phyloP scores from a whole-genome alignment of 2,113 vertebrate species.

The Petaurus breviceps region DNA sequence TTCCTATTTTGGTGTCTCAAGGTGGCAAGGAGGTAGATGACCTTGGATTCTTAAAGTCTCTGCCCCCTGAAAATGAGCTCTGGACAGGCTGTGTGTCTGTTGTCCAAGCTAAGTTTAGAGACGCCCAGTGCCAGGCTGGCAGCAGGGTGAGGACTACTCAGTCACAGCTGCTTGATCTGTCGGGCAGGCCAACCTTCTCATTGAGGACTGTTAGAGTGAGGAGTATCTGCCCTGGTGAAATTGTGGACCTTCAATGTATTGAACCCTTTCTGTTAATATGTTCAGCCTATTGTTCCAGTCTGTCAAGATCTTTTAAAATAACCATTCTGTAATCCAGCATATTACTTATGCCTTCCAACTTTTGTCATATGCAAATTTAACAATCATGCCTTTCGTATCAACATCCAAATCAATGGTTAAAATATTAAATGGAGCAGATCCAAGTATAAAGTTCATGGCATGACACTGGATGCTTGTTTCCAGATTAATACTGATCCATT shows the following conservation, averaged over 20 bases:
- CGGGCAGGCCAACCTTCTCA: not conserved
- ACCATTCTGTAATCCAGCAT: not conserved
- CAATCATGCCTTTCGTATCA: not conserved
- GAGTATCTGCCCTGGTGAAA: not conserved
- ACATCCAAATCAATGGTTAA: not conserved
- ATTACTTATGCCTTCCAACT: not conserved
- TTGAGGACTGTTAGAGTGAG: not conserved
- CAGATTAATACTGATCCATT: not conserved
- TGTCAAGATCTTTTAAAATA: not conserved
- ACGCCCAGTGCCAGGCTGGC: not conserved
- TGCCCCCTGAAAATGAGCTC: not conserved
- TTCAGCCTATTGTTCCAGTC: not conserved
- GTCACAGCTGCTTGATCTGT: not conserved
- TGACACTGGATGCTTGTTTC: not conserved
- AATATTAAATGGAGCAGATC: not conserved
- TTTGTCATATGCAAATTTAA: not conserved
- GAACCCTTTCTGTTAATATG: not conserved
- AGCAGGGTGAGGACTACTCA: not conserved
- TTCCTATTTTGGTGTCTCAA: not conserved
- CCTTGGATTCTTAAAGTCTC: not conserved
- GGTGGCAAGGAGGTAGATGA: not conserved
- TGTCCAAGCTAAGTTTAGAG: not conserved
- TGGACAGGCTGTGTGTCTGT: not conserved
- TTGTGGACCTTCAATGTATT: not conserved
- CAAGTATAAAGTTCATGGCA: not conserved